Evolutionary conservation across 2,888 invertebrate species (phyloP).

Genomic region (Lottia scabra): DNA sequence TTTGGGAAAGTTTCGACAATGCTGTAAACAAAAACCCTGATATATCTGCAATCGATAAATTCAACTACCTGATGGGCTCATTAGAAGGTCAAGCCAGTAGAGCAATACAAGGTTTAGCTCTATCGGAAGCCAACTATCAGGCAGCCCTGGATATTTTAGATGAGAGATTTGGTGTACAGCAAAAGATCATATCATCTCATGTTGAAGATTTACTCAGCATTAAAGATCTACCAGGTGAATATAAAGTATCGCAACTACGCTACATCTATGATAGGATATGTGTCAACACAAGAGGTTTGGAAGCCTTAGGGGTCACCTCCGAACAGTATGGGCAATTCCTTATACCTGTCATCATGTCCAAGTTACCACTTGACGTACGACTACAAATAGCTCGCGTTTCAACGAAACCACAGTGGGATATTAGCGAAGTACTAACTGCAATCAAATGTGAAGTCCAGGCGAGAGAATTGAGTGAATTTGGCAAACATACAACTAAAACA

Average conservation of each 20-base stretch:
- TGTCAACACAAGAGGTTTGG: constrained; percentile 1
- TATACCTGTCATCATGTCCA: constrained; percentile 12
- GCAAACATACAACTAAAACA: too few species aligned
- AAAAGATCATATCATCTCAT: not conserved
- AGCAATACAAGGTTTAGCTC: not conserved
- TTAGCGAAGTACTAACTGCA: not conserved
- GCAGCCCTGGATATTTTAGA: not conserved
- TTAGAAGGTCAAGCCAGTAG: constrained; percentile 5
- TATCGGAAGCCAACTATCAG: constrained; percentile 3
- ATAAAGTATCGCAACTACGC: not conserved
- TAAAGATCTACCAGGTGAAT: not conserved
- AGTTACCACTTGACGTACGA: not conserved
- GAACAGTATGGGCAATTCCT: constrained; percentile 6
- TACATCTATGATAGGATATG: not conserved
- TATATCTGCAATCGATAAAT: constrained; percentile 8
- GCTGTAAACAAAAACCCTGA: not conserved
- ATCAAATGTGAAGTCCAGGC: constrained; percentile 1
- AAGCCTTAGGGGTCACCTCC: not conserved
- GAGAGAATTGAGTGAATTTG: too few species aligned
- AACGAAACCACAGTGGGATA: not conserved
- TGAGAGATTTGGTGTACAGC: constrained; percentile 3
- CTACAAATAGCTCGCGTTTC: not conserved
- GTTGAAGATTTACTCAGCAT: not conserved
- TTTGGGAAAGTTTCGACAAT: constrained; percentile 7
- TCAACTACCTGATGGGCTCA: not conserved